Base-by-base conservation (phyloP, 2,888 invertebrate genomes). In the Helleia helle region DNA sequence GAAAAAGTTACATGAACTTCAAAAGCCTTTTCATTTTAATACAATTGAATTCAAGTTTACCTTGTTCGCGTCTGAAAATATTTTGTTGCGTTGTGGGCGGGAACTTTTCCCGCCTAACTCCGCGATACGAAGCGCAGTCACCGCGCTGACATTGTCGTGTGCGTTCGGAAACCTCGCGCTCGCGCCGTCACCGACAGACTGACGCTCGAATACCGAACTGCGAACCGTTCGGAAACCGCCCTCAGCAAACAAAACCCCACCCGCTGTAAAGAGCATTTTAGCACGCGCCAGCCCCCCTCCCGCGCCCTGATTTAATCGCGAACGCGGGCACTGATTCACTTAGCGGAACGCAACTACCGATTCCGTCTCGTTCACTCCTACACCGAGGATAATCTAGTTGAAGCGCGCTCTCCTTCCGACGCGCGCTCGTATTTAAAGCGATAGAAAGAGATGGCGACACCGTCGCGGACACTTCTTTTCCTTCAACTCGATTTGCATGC, bases 61-160 rank as follows among this genome's bases (percentile, higher is more conserved):
- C 85, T 86, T 86, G 67, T 86, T 86, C 66, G 85, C 85, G 84
- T 86, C 86, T 67, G 86, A 86, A 79, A 86, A 86, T 85, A 86
- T 86, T 69, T 80, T 86, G 86, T 56, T 62, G 65, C 60, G 51
- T 70, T 66, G 62, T 66, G 65, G 80, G 83, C 86, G 81, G 84
- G 84, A 75, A 73, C 54, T 69, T 76, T 74, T 80, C 83, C 84
- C 81, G 77, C 83, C 79, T 59, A 68, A 72, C 67, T 67, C 31
- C 40, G 64, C 66, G 71, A 62, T 54, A 72, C 52, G 58, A 56
- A 62, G 67, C 71, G 75, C 76, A 76, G 71, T 81, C 77, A 81
- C 77, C 77, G 79, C 76, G 77, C 68, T 59, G 63, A 56, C 74
- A 72, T 71, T 54, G 54, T 57, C 70, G 64, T 46, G 48, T 54